These are phyloP conservation scores for Pelusios castaneus DNA, from an alignment of 2,113 vertebrate genomes.

Conservation along the genomic window DNA sequence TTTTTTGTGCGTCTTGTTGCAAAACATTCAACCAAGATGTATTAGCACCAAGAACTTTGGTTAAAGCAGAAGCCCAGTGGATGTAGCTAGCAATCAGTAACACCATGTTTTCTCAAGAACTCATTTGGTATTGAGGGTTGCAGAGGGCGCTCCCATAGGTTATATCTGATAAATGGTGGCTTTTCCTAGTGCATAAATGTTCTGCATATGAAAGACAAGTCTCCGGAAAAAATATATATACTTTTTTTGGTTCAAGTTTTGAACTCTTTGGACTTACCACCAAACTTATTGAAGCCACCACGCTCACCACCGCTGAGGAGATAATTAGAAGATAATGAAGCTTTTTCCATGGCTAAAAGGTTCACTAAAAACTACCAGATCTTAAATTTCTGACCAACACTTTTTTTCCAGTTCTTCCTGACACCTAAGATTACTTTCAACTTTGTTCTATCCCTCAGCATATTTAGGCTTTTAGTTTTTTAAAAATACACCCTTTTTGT, in stretches of 20 bases:
- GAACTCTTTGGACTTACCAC: constrained; percentile 93
- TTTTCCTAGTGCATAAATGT: neutral
- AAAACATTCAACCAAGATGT: constrained; percentile 38
- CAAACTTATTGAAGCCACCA: constrained; percentile 98
- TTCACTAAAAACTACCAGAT: constrained; percentile 19
- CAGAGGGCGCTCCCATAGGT: constrained; percentile 30
- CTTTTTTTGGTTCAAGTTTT: constrained; percentile 55
- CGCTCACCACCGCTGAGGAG: constrained; percentile 97
- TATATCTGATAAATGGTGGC: constrained; percentile 36
- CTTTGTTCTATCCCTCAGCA: constrained; percentile 19
- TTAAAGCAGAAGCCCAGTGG: neutral
- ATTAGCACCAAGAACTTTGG: neutral
- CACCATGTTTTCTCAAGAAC: neutral
- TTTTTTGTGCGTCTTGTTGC: constrained; percentile 14
- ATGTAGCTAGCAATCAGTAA: neutral
- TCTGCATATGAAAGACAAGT: constrained; percentile 31
- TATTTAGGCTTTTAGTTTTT: neutral
- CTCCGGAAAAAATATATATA: constrained; percentile 27
- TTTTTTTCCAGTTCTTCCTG: constrained; percentile 9
- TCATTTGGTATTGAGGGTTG: neutral
- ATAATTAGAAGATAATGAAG: constrained; percentile 92
- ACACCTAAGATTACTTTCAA: constrained; percentile 15
- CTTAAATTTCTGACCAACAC: constrained; percentile 14
- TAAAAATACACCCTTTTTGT: constrained; percentile 1
- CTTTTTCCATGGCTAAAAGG: constrained; percentile 59